Conservation (phyloP, 1,140 invertebrate genomes). For the Drosophila nigromelanica region DNA sequence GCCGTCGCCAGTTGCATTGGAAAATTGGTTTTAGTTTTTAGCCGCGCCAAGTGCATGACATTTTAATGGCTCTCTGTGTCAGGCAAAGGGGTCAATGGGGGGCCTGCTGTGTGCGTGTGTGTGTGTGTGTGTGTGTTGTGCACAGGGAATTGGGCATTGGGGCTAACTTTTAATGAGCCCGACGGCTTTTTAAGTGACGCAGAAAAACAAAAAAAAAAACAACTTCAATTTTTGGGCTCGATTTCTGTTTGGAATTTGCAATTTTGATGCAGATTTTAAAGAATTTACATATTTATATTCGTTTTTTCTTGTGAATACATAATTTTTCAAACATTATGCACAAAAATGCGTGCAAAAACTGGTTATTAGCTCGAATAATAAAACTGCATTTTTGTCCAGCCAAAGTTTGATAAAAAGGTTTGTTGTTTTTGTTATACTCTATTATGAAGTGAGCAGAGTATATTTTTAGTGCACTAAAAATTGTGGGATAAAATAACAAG, state of each 20-base stretch:
- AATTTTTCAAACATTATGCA: too few relatives aligned
- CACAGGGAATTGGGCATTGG: constrained; percentile 4
- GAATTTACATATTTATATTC: too few relatives aligned
- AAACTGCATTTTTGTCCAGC: too few relatives aligned
- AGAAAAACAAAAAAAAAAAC: constrained; percentile 1
- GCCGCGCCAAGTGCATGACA: constrained; percentile 73
- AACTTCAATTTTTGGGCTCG: constrained; percentile 17
- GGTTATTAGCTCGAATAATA: too few relatives aligned
- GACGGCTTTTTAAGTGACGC: constrained; percentile 35
- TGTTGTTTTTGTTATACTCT: too few relatives aligned
- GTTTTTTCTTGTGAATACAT: too few relatives aligned
- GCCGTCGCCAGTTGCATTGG: constrained; percentile 29
- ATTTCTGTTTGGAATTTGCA: constrained; percentile 6
- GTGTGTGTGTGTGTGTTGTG: constrained; percentile 2
- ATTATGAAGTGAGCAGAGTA: too few relatives aligned
- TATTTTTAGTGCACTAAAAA: too few relatives aligned
- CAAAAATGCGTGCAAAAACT: too few relatives aligned
- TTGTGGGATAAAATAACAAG: too few relatives aligned
- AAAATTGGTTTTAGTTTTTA: constrained; percentile 66
- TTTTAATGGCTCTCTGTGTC: constrained; percentile 58
- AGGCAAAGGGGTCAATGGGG: not conserved
- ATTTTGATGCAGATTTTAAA: not conserved
- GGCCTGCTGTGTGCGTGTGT: constrained; percentile 35
- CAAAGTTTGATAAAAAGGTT: too few relatives aligned
- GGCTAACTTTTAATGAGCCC: constrained; percentile 38